phyloP scores from a whole-genome alignment of 2,113 vertebrate species.

The Montifringilla adamsi region DNA sequence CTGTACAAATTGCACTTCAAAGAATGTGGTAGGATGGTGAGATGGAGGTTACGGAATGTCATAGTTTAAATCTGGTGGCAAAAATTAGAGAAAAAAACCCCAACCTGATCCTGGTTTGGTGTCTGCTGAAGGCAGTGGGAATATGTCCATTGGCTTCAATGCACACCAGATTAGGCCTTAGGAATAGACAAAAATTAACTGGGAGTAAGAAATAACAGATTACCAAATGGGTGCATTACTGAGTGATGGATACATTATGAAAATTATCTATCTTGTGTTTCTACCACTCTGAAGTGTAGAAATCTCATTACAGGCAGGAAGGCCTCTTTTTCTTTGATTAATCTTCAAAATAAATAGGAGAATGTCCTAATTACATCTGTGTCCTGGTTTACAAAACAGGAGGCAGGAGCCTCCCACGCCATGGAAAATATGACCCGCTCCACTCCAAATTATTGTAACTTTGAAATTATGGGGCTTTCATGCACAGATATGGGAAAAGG shows the following conservation, averaged over 20 bases:
- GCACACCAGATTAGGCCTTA: not conserved
- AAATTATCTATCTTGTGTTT: conserved; percentile 3
- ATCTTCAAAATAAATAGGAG: not conserved
- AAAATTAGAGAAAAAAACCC: not conserved
- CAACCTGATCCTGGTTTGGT: not conserved
- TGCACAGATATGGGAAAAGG: not conserved
- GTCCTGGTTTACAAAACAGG: not conserved
- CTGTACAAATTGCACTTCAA: not conserved
- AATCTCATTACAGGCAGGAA: not conserved
- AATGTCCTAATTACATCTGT: not conserved
- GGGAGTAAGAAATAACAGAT: not conserved
- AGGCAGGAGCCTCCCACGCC: not conserved
- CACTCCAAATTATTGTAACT: not conserved
- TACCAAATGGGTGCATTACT: not conserved
- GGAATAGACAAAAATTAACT: not conserved
- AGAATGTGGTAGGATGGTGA: not conserved
- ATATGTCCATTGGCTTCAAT: not conserved
- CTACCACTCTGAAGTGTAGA: not conserved
- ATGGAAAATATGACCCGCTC: not conserved
- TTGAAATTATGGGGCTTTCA: not conserved
- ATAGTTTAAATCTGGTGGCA: not conserved
- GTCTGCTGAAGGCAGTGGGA: not conserved
- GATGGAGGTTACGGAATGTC: not conserved
- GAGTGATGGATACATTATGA: not conserved
- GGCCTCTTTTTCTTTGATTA: not conserved